Evolutionary conservation across 2,888 invertebrate species (phyloP), one percentile per base, ranked within the genome.

Genomic region (Acrocyrtus sp.): DNA sequence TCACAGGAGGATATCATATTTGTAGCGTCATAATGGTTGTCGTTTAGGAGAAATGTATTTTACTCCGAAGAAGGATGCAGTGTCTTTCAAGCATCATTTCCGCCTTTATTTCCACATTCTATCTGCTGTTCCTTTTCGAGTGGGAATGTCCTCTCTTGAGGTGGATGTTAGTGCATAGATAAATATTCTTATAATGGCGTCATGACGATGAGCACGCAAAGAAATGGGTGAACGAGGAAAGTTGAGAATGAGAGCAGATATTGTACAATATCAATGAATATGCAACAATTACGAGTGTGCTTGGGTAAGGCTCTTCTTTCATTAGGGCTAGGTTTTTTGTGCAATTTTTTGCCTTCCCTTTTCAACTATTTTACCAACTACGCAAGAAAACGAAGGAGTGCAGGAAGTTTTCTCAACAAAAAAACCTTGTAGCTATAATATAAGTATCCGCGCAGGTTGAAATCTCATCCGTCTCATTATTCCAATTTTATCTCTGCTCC

Each of bases 21-120:
- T 72, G 57, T 54, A 72, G 72, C 66, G 65, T 72, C 72, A 65
- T 72, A 72, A 72, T 66, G 72, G 60, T 72, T 72, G 72, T 72
- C 72, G 72, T 72, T 72, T 72, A 65, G 60, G 62, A 72, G 62
- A 72, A 72, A 72, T 65, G 72, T 65, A 65, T 72, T 72, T 39
- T 48, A 5, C 47, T 60, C 60, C 60, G 65, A 47, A 65, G n/a
- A n/a, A n/a, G 51, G 39, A 72, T 39, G 41, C 60, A 58, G 54
- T 50, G 65, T 65, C 58, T 58, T 72, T 72, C 63, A 72, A 65
- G 65, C 72, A 72, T 72, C 72, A 72, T 72, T 72, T 72, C 72
- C 72, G 72, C 63, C 47, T 60, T 60, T 65, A 72, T 72, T 65
- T 72, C 54, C 65, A 50, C 61, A 21, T 39, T 34, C 24, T 56